Base-by-base conservation (phyloP, 2,888 invertebrate genomes). In the Drosophila mimetica region DNA sequence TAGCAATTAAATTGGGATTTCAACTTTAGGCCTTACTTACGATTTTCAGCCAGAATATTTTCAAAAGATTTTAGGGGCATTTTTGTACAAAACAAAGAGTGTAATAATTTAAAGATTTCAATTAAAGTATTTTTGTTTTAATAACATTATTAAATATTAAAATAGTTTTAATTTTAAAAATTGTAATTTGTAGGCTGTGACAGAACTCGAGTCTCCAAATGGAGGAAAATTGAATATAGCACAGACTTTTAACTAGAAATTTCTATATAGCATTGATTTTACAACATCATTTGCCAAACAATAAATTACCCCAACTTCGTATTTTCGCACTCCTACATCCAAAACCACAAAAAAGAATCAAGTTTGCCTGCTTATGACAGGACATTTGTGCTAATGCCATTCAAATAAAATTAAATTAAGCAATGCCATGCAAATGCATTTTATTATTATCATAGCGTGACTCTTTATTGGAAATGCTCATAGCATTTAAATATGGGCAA, bases 251-350 rank as follows among this genome's bases (percentile, higher is more conserved):
- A 63, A 50, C 41, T 34, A 61, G 36, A 42, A 55, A 61, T 55
- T 65, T 77, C 77, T 65, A 77, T 66, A 66, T 57, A 48, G 52
- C 61, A 53, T 59, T 71, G 59, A 75, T 71, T 66, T 55, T 46
- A 61, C 48, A 75, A 57, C 59, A 53, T 46, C 74, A 63, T 70
- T 52, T 42, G 25, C 65, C 37, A 20, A 36, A 50, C 66, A 76
- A 72, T 72, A 54, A 60, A 72, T 55, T 57, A 50, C 51, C 58
- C 44, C 22, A 22, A 18, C 28, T 18, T 42, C 7, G 8, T n/a
- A 14, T 3, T 47, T 22, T 55, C 4, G 28, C 18, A 42, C 25
- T 37, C 14, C 30, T 36, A 37, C 39, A 20, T 13, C 7, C 32
- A 52, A 47, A 57, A 37, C 36, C 32, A 36, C 46, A 48, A 66